Conservation (phyloP, 2,888 invertebrate species). For the Drosophila glabriapex region DNA sequence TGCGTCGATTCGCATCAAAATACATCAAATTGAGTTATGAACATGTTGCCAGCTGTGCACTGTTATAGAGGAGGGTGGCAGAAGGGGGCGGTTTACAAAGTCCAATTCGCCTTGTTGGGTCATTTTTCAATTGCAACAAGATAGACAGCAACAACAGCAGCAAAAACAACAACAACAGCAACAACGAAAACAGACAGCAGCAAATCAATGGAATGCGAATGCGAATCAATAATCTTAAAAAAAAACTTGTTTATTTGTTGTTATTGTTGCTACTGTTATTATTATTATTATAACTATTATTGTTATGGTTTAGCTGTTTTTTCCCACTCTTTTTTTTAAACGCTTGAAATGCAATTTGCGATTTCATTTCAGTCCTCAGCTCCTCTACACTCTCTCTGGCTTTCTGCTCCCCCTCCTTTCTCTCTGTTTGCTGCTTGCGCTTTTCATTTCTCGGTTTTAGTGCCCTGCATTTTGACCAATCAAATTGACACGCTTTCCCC, state of each 20-base stretch:
- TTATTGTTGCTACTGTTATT: conserved; percentile 23
- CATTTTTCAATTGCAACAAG: conserved; percentile 36
- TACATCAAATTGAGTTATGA: conserved; percentile 24
- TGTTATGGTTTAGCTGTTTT: conserved; percentile 18
- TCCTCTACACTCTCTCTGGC: conserved; percentile 2
- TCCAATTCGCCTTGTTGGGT: conserved; percentile 27
- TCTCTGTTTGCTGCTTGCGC: conserved; percentile 20
- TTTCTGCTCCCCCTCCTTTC: background rate
- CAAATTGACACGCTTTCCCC: conserved; percentile 74
- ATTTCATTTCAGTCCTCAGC: conserved; percentile 59
- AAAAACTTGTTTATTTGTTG: conserved; percentile 25
- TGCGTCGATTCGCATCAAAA: conserved; percentile 21
- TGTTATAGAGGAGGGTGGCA: background rate
- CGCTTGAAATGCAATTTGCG: conserved; percentile 66
- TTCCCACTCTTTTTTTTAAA: conserved; percentile 20
- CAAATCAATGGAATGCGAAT: conserved; percentile 76
- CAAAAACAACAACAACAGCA: background rate
- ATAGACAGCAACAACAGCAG: conserved; percentile 7
- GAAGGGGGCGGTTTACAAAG: conserved; percentile 9
- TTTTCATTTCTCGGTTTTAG: conserved; percentile 47
- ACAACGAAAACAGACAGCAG: conserved; percentile 16
- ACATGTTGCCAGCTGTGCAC: conserved; percentile 9
- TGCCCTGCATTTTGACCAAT: conserved; percentile 62
- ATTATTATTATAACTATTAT: conserved; percentile 8
- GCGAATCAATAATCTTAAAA: conserved; percentile 70